Conservation (phyloP, 2,113 vertebrate genomes). For the Cygnus atratus region DNA sequence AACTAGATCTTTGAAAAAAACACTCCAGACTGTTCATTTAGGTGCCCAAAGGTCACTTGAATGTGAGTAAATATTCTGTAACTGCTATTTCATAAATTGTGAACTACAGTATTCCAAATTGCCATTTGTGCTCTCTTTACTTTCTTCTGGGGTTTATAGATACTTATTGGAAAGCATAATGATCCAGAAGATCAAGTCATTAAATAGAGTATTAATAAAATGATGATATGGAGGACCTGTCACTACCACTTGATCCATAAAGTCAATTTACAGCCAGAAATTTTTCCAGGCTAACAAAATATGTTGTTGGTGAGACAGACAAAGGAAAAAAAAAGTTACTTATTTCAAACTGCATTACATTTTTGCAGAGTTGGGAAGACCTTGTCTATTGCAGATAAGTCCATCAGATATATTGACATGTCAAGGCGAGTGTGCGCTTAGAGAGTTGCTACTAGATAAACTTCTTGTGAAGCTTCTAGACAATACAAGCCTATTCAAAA, state of each 20-base stretch:
- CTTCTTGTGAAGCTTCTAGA: background rate
- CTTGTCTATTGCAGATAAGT: background rate
- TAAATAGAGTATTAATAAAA: background rate
- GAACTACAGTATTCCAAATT: background rate
- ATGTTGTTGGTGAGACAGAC: background rate
- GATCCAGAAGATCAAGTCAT: background rate
- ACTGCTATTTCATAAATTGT: background rate
- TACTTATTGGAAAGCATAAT: background rate
- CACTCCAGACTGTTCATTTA: background rate
- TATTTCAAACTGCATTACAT: background rate
- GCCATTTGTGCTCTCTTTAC: background rate
- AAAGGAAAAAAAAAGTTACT: background rate
- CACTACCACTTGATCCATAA: background rate
- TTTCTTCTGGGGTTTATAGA: background rate
- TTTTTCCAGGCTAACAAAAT: background rate
- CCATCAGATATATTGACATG: background rate
- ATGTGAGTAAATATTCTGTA: background rate
- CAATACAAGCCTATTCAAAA: background rate
- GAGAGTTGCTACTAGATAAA: background rate
- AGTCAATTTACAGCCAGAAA: background rate
- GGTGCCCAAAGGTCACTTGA: background rate
- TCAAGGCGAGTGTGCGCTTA: background rate
- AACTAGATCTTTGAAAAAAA: background rate
- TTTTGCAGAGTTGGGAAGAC: background rate
- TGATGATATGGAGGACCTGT: background rate